phyloP scores from a whole-genome alignment of 2,113 vertebrate genomes.

The Lagenorhynchus albirostris region DNA sequence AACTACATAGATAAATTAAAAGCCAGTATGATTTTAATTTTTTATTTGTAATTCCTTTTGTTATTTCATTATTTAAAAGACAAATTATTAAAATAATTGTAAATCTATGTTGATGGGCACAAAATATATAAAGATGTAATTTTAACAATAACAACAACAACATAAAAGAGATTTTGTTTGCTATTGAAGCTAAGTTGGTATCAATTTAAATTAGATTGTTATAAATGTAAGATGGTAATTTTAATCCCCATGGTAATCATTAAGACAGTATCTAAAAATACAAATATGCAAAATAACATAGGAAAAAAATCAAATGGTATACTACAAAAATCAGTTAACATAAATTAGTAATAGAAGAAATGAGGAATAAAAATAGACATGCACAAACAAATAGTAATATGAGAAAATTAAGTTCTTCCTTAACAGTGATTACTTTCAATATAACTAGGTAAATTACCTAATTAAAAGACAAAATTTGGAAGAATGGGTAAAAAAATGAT shows the following conservation, averaged over 20 bases:
- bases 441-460: too few species aligned
- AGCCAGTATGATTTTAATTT: background rate
- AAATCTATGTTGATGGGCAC: background rate
- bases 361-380: background rate
- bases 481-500: too few species aligned
- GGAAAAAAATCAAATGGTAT: background rate
- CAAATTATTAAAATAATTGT: background rate
- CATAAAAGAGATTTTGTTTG: background rate
- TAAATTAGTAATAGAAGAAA: background rate
- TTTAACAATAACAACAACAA: too few species aligned
- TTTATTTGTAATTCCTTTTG: background rate
- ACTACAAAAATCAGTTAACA: background rate
- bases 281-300: background rate
- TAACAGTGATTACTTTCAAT: background rate
- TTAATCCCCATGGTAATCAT: background rate
- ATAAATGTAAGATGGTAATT: background rate
- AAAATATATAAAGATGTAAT: too few species aligned
- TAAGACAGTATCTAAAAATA: background rate
- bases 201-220: background rate
- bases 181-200: background rate
- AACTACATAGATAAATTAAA: background rate
- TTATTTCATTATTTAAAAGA: background rate
- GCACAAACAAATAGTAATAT: background rate
- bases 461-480: too few species aligned
- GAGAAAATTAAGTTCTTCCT: background rate